Percentiles rank a stretch among this genome's conserved stretches.
phyloP scores from a whole-genome alignment of 2,888 invertebrate genomes.

The Cylindroiulus punctatus region DNA sequence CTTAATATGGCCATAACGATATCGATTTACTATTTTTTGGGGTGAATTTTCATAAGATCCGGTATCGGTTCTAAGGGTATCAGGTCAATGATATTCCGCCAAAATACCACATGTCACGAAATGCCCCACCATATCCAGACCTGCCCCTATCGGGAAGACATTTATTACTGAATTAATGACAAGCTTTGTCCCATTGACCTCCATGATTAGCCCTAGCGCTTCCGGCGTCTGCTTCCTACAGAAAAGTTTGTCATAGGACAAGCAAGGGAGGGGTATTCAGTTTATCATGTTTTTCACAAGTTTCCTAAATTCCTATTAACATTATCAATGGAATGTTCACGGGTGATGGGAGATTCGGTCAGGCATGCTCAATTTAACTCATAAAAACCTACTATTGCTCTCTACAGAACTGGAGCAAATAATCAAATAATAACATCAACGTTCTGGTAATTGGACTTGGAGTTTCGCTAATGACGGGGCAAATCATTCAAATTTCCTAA shows the following conservation, averaged over 20 bases:
- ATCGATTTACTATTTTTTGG: background rate
- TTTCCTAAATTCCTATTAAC: background rate
- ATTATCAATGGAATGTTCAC: background rate
- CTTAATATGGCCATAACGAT: background rate
- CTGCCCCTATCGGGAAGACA: background rate
- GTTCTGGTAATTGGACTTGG: background rate
- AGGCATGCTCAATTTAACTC: slow-evolving; percentile 33
- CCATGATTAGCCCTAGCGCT: background rate
- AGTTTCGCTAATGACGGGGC: background rate
- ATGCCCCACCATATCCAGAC: background rate
- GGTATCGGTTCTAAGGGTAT: background rate
- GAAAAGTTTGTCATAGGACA: background rate
- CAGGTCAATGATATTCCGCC: background rate
- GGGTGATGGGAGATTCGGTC: background rate
- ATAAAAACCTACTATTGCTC: background rate
- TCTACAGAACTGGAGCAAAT: background rate
- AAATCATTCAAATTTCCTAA: too few relatives aligned
- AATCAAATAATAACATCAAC: background rate
- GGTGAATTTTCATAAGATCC: background rate
- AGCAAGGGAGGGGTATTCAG: background rate
- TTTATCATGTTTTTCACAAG: background rate
- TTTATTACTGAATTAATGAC: background rate
- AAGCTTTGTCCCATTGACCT: background rate
- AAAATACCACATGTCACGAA: background rate
- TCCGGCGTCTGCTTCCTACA: background rate